phyloP scores from a whole-genome alignment of 2,888 invertebrate species.

The Apamea crenata region DNA sequence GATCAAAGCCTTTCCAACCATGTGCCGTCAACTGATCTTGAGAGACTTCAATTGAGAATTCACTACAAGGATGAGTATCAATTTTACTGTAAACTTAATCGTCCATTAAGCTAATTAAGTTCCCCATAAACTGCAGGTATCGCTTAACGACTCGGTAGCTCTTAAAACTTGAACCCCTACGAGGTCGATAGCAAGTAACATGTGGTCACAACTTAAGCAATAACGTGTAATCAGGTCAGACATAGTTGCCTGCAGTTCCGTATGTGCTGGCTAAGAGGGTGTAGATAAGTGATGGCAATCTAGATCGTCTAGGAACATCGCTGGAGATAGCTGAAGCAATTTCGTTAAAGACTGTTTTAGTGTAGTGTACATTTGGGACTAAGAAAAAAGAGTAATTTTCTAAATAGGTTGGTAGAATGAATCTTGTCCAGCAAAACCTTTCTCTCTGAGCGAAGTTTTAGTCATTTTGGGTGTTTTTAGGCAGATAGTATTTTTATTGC shows the following conservation, averaged over 20 bases:
- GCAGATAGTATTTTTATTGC: no score
- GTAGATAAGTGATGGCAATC: slow-evolving; percentile 25
- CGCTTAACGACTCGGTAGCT: slow-evolving; percentile 11
- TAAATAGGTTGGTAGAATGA: not conserved
- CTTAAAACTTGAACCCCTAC: slow-evolving; percentile 50
- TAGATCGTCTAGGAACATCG: not conserved
- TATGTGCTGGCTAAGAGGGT: slow-evolving; percentile 5
- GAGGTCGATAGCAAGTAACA: slow-evolving; percentile 51
- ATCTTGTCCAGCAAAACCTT: no score
- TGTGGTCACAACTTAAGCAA: slow-evolving; percentile 59
- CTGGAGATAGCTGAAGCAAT: slow-evolving; percentile 11
- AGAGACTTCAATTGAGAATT: not conserved
- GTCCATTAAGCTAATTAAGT: slow-evolving; percentile 11
- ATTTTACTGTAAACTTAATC: not conserved
- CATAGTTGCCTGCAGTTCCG: slow-evolving; percentile 13
- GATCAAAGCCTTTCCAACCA: not conserved
- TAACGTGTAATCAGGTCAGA: slow-evolving; percentile 63
- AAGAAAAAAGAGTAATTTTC: not conserved
- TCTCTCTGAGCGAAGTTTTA: no score
- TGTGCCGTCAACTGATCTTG: no score
- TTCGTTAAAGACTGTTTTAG: slow-evolving; percentile 4
- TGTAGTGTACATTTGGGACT: not conserved
- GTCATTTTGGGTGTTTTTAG: no score
- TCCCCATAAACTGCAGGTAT: slow-evolving; percentile 27
- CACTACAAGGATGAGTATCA: not conserved